phyloP scores from a whole-genome alignment of 1,140 invertebrate species.

The Drosophila micromelanica region DNA sequence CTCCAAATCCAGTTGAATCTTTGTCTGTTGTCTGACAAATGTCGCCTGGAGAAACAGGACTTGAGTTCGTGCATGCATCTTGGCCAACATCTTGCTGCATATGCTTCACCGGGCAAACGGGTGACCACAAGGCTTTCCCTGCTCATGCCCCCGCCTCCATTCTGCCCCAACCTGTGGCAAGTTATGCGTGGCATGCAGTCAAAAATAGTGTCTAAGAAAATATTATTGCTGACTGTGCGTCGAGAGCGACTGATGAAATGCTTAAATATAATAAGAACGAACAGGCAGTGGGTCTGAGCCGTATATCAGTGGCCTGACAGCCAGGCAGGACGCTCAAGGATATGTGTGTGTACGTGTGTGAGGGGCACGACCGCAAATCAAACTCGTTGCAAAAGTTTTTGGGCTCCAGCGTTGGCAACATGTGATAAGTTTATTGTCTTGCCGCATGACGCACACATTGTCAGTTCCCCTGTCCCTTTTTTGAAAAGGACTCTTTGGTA shows the following conservation, averaged over 20 bases:
- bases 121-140: slow-evolving; percentile 51
- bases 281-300: slow-evolving; percentile 33
- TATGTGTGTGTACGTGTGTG: slow-evolving; percentile 7
- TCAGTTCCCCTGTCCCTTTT: neutral
- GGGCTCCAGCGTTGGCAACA: slow-evolving; percentile 58
- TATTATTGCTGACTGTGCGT: slow-evolving; percentile 76
- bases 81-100: slow-evolving; percentile 36
- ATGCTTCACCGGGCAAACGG: slow-evolving; percentile 34
- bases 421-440: slow-evolving; percentile 83
- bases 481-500: neutral
- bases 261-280: slow-evolving; percentile 41
- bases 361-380: slow-evolving; percentile 69
- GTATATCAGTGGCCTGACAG: slow-evolving; percentile 77
- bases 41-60: slow-evolving; percentile 53
- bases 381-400: slow-evolving; percentile 75
- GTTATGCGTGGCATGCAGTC: slow-evolving; percentile 56
- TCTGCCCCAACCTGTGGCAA: slow-evolving; percentile 26
- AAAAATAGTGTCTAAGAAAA: slow-evolving; percentile 65
- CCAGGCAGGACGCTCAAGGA: slow-evolving; percentile 32
- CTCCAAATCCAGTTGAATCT: neutral
- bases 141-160: neutral
- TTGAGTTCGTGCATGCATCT: slow-evolving; percentile 50
- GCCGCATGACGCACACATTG: slow-evolving; percentile 55
- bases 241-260: slow-evolving; percentile 54
- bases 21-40: slow-evolving; percentile 57